Evolutionary conservation across 2,888 invertebrate genomes (phyloP), one percentile per base, ranked within the genome.

Genomic region (Ochropleura leucogaster): DNA sequence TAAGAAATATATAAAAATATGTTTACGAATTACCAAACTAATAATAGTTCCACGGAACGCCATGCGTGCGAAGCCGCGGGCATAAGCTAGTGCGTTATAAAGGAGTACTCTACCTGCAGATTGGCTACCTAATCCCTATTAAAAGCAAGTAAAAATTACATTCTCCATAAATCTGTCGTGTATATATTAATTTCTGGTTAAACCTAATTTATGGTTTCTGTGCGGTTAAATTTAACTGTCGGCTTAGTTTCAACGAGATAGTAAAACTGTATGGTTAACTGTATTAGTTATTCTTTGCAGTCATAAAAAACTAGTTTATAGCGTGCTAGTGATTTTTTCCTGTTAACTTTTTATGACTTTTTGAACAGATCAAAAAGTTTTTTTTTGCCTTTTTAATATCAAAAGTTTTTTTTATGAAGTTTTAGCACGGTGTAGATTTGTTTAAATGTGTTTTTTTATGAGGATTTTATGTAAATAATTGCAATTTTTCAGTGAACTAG

Each of bases 151-250:
- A 77, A 82, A 85, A 79, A 68, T 51, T 75, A 59, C 40, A 42
- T 9, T 47, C 12, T 47, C 53, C 60, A 72, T 84, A 78, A 80
- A 86, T 75, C 77, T 46, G 63, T 70, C 75, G 67, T 76, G 65
- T 68, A 46, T 53, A 44, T 76, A 84, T 82, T 87, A 88, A 83
- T 87, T 74, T 80, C 68, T 75, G 44, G 72, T 87, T 81, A 79
- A 81, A 75, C 74, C 88, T 79, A 69, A 88, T 83, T 84, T 85
- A 87, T 88, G 71, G 79, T 57, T 68, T 72, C 20, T n/a, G 64
- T 68, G 85, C 57, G 85, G 80, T 87, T 82, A 85, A 87, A 76
- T 79, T 87, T 87, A 87, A 88, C 85, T 71, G 72, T 75, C 77
- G 79, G 88, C 72, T 88, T 85, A 82, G 66, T 68, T 79, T 87